Evolutionary conservation across 2,113 vertebrate genomes (phyloP).

Genomic region (Chaenogobius annularis): DNA sequence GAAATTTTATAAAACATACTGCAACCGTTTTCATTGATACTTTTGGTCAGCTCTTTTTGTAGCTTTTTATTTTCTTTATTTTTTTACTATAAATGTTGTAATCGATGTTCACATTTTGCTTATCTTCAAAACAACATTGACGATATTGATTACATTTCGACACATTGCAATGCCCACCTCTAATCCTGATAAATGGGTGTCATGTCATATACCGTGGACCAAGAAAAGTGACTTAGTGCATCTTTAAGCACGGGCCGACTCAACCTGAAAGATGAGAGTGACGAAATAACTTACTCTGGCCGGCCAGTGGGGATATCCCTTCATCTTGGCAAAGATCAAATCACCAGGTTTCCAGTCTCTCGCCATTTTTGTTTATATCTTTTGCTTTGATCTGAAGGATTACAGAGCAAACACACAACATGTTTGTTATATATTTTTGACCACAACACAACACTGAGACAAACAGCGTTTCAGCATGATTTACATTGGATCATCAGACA

Average conservation of each 20-base stretch:
- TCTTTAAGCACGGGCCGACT: background rate
- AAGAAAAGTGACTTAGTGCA: no score
- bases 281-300: constrained; percentile 81
- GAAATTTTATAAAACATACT: no score
- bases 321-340: constrained; percentile 97
- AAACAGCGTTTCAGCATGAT: background rate
- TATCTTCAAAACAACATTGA: no score
- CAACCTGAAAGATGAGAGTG: background rate
- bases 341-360: constrained; percentile 94
- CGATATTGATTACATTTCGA: no score
- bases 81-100: no score
- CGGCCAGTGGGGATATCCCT: constrained; percentile 97
- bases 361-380: constrained; percentile 74
- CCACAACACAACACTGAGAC: background rate
- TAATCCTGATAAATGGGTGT: no score
- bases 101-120: no score
- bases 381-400: background rate
- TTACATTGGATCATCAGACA: background rate
- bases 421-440: background rate
- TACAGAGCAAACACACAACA: background rate
- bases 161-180: no score
- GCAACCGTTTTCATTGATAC: no score
- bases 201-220: no score
- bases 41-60: no score
- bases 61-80: no score